Conservation (phyloP, 2,113 vertebrate species). For the Trochalopteron elliotii region DNA sequence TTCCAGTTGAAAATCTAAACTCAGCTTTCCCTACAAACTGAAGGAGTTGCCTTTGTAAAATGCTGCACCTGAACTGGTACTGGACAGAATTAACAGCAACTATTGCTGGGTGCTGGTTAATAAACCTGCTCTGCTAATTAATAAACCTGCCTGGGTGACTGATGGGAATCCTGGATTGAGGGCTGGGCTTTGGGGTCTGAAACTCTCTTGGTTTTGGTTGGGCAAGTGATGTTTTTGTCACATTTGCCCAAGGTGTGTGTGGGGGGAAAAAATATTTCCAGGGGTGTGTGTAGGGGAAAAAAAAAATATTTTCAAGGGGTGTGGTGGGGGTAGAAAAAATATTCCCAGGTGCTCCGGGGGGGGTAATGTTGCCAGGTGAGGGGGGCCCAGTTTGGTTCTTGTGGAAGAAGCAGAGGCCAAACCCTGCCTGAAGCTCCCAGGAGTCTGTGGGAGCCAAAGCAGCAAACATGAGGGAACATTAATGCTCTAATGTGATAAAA, state of each 20-base stretch:
- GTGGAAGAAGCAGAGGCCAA: not conserved
- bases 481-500: accelerated
- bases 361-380: not conserved
- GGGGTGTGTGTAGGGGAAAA: too few relatives aligned
- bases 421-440: too few relatives aligned
- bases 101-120: not conserved
- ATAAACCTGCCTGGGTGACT: not conserved
- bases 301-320: too few relatives aligned
- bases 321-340: too few relatives aligned
- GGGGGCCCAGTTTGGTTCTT: accelerated
- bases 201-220: not conserved
- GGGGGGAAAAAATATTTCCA: not conserved
- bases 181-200: not conserved
- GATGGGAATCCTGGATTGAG: not conserved
- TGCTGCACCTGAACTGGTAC: not conserved
- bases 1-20: not conserved
- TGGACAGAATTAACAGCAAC: not conserved
- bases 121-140: not conserved
- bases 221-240: not conserved
- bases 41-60: not conserved
- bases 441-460: not conserved
- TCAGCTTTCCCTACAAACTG: not conserved
- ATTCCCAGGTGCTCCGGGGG: too few relatives aligned
- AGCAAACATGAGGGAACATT: accelerated
- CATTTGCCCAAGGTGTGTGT: not conserved